phyloP scores from a whole-genome alignment of 2,888 invertebrate genomes.

The Blastobasis adustella region DNA sequence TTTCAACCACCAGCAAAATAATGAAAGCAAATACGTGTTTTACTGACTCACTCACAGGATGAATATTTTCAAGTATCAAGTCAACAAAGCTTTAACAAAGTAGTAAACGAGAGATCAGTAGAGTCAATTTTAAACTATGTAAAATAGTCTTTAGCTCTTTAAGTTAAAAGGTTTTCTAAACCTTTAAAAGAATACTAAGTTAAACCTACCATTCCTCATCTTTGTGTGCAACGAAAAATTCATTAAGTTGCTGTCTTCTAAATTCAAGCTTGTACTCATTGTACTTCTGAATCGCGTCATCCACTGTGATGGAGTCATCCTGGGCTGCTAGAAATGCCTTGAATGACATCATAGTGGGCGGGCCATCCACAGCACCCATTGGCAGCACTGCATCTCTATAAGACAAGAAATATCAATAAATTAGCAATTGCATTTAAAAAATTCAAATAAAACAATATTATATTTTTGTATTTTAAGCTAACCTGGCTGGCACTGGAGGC shows the following conservation, averaged over 20 bases:
- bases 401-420: neutral
- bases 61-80: no score
- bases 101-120: no score
- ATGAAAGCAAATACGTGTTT: constrained; percentile 12
- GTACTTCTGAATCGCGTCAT: constrained; percentile 96
- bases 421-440: neutral
- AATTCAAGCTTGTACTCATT: constrained; percentile 99
- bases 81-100: no score
- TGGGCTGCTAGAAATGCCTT: constrained; percentile 97
- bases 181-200: neutral
- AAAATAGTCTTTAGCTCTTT: neutral
- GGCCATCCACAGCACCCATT: constrained; percentile 77
- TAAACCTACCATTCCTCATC: constrained; percentile 98
- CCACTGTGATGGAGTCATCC: constrained; percentile 98
- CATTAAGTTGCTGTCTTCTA: constrained; percentile 95
- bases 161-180: neutral
- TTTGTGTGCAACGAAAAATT: constrained; percentile 99
- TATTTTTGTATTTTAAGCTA: constrained; percentile 1
- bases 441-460: neutral
- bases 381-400: constrained; percentile 28
- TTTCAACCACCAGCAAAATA: constrained; percentile 60
- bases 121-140: no score
- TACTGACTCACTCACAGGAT: no score
- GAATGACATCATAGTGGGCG: constrained; percentile 97
- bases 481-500: constrained; percentile 69